A percentile compares a stretch with the other conserved stretches of the same genome.
Evolutionary conservation across 2,113 vertebrate species (phyloP).

Genomic region (Paracanthobrama guichenoti): DNA sequence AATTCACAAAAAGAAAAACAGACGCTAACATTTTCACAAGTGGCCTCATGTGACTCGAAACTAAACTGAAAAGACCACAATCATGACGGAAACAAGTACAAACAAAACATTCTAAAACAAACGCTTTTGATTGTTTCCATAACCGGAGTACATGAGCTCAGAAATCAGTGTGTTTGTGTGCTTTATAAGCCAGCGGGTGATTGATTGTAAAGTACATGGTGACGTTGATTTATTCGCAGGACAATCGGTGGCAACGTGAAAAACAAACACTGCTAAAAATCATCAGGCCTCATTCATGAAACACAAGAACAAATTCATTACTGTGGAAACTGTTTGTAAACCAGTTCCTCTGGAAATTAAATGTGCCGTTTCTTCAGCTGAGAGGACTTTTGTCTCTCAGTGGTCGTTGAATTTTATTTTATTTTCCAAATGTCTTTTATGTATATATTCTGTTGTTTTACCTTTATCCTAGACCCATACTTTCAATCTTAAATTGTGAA

Average conservation of each 20-base stretch:
- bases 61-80: neutral
- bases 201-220: neutral
- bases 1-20: neutral
- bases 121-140: neutral
- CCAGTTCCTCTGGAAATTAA: neutral
- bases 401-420: neutral
- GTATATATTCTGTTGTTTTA: neutral
- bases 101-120: constrained; percentile 18
- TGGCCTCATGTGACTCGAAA: neutral
- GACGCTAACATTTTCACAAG: neutral
- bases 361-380: neutral
- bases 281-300: constrained; percentile 12
- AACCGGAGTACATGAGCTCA: neutral
- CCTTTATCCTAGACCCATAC: neutral
- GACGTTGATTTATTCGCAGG: neutral
- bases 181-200: neutral
- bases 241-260: neutral
- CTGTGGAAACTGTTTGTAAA: neutral
- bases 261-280: neutral
- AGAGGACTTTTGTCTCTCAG: neutral
- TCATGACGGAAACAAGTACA: neutral
- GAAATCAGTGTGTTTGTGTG: neutral
- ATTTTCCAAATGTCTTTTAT: neutral
- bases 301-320: neutral
- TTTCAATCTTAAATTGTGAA: neutral